A percentile compares a stretch with the other conserved stretches of the same genome.
Evolutionary conservation across 2,888 invertebrate species (phyloP).

Genomic region (Pilophorus perplexus): DNA sequence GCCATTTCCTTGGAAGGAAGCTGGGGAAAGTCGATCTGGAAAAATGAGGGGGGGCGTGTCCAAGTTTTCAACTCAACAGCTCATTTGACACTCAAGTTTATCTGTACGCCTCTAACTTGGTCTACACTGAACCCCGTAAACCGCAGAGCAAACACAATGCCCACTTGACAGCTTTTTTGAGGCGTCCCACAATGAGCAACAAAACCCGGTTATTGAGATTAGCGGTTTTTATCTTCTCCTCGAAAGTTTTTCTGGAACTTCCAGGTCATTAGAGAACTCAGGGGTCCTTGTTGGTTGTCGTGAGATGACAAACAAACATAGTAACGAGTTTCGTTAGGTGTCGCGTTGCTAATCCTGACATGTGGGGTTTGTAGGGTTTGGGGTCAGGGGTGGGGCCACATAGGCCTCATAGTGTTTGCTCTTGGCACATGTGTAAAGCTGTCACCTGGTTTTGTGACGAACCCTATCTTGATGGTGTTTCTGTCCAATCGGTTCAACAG

Average conservation of each 20-base stretch:
- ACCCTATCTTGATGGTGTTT: no score
- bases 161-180: conserved; percentile 32
- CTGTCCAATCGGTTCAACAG: no score
- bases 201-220: conserved; percentile 26
- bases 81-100: conserved; percentile 24
- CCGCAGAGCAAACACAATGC: conserved; percentile 10
- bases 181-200: not conserved
- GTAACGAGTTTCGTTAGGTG: conserved; percentile 37
- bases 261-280: conserved; percentile 33
- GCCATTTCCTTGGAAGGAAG: no score
- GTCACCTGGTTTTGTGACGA: no score
- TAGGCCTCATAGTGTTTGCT: no score
- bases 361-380: no score
- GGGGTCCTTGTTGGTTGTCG: not conserved
- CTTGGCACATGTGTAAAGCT: no score
- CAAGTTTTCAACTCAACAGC: conserved; percentile 3
- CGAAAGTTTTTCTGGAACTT: conserved; percentile 15
- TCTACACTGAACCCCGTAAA: not conserved
- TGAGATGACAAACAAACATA: conserved; percentile 38
- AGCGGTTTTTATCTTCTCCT: not conserved
- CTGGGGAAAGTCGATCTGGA: conserved; percentile 3
- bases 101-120: conserved; percentile 1
- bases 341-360: conserved; percentile 35
- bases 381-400: no score
- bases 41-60: conserved; percentile 15